Evolutionary conservation across 2,888 invertebrate species (phyloP).

Genomic region (Stratiomys singularior): DNA sequence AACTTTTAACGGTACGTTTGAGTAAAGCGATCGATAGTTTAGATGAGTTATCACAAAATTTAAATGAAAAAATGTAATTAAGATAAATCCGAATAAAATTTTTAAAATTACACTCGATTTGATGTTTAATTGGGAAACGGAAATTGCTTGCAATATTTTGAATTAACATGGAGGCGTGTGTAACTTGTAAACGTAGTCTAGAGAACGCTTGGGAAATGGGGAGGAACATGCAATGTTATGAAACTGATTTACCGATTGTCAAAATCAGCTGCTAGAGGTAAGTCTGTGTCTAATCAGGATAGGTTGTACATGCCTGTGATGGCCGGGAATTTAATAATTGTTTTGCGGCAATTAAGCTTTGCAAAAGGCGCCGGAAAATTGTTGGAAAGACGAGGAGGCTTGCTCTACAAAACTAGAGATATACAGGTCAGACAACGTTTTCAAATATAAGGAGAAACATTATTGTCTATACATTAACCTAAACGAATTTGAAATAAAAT

Average conservation of each 20-base stretch:
- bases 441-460: too few relatives aligned
- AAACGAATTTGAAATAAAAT: too few relatives aligned
- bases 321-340: slow-evolving; percentile 11
- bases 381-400: background rate
- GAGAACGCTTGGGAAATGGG: background rate
- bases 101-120: too few relatives aligned
- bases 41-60: background rate
- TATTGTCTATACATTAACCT: too few relatives aligned
- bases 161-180: too few relatives aligned
- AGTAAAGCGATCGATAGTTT: background rate
- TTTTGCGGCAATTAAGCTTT: slow-evolving; percentile 9
- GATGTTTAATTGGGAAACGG: background rate
- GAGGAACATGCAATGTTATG: background rate
- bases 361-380: background rate
- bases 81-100: too few relatives aligned
- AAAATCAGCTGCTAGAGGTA: slow-evolving; percentile 26
- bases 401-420: too few relatives aligned
- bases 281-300: background rate
- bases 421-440: background rate
- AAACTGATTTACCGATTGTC: background rate
- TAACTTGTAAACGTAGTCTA: background rate
- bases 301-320: background rate
- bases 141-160: background rate
- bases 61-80: background rate
- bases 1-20: background rate